phyloP scores from a whole-genome alignment of 1,140 invertebrate species.

The Apis laboriosa region DNA sequence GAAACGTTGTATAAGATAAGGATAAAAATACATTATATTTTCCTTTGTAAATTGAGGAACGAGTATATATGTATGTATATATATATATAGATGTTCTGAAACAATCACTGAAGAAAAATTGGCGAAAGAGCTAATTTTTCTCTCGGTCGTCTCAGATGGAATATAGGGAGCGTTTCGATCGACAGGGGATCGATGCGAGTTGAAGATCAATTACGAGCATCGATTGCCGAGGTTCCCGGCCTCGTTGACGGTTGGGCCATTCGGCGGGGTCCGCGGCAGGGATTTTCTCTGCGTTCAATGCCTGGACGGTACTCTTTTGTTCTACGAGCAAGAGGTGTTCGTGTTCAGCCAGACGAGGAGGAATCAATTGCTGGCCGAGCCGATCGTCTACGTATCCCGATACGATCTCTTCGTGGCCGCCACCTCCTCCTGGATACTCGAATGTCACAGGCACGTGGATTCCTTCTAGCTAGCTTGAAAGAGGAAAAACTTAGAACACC shows the following conservation, averaged over 20 bases:
- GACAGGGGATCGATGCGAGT: constrained; percentile 84
- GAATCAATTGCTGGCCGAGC: constrained; percentile 89
- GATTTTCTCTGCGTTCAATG: constrained; percentile 94
- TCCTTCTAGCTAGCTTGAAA: too few species aligned
- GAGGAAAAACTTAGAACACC: too few species aligned
- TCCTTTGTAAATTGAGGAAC: too few species aligned
- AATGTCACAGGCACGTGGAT: constrained; percentile 88
- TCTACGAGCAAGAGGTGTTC: constrained; percentile 94
- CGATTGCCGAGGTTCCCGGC: constrained; percentile 84
- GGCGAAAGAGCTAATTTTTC: too few species aligned
- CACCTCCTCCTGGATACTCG: constrained; percentile 87
- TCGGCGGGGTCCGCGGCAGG: constrained; percentile 88
- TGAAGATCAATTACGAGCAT: constrained; percentile 85
- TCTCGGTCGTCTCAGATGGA: background rate
- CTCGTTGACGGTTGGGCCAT: constrained; percentile 88
- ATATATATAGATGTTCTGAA: too few species aligned
- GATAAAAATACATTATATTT: too few species aligned
- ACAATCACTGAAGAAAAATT: too few species aligned
- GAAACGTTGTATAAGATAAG: too few species aligned
- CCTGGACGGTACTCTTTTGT: constrained; percentile 90
- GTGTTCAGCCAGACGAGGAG: constrained; percentile 88
- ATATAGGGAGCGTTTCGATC: background rate
- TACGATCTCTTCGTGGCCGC: constrained; percentile 91
- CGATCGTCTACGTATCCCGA: constrained; percentile 87
- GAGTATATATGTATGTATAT: too few species aligned